Evolutionary conservation across 2,888 invertebrate species (phyloP).

Genomic region (Leucophora obtusa): DNA sequence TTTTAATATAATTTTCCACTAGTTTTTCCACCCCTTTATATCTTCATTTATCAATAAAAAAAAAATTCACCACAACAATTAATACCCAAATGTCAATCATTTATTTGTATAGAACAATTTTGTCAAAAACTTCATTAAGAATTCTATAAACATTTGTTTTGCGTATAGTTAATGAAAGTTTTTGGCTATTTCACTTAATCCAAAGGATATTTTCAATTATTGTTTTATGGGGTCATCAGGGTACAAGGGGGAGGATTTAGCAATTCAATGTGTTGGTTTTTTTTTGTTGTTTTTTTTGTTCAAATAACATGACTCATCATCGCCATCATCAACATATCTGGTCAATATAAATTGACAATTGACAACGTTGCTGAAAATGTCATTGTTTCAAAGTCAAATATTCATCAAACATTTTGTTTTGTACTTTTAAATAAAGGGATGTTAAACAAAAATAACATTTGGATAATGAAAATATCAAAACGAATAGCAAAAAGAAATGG

Average conservation of each 20-base stretch:
- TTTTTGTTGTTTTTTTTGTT: not conserved
- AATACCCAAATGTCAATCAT: slow-evolving; percentile 3
- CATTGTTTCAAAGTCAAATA: slow-evolving; percentile 25
- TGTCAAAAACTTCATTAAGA: not conserved
- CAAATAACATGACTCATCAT: not conserved
- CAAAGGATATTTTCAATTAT: not conserved
- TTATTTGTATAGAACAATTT: not conserved
- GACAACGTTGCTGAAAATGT: not conserved
- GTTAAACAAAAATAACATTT: not conserved
- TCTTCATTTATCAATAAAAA: not conserved
- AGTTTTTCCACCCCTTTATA: not conserved
- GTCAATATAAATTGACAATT: not conserved
- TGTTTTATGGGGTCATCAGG: not conserved
- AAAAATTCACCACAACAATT: slow-evolving; percentile 3
- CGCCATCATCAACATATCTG: not conserved
- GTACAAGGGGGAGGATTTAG: not conserved
- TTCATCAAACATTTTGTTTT: slow-evolving; percentile 19
- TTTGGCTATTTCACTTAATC: not conserved
- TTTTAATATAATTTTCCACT: not conserved
- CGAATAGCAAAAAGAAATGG: not conserved
- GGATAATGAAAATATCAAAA: not conserved
- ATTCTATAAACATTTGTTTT: not conserved
- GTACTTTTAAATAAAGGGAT: not conserved
- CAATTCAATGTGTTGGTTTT: not conserved
- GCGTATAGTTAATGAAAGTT: not conserved